Percentiles rank a stretch among this genome's conserved stretches.
Evolutionary conservation across 2,113 vertebrate genomes (phyloP).

Genomic region (Zingel zingel): DNA sequence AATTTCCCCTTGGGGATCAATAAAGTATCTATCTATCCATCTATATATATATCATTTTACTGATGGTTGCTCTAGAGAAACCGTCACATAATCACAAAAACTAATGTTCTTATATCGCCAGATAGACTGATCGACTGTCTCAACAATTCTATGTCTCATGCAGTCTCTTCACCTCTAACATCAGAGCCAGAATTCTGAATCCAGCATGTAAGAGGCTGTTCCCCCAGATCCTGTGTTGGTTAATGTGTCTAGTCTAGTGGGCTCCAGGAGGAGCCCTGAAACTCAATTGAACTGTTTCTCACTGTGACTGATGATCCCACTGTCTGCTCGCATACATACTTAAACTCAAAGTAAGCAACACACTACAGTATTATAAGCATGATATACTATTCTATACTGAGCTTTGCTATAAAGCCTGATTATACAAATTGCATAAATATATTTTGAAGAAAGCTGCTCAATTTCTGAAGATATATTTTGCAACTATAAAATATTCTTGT

Average conservation of each 20-base stretch:
- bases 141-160: background rate
- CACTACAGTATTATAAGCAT: background rate
- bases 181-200: background rate
- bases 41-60: background rate
- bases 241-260: conserved; percentile 13
- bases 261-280: conserved; percentile 18
- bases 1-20: no score
- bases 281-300: background rate
- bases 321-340: background rate
- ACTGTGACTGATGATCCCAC: background rate
- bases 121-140: background rate
- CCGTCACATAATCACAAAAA: background rate
- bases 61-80: background rate
- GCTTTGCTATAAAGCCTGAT: background rate
- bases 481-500: background rate
- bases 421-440: background rate
- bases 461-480: background rate
- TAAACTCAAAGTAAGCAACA: background rate
- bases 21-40: no score
- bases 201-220: background rate
- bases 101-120: background rate
- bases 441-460: background rate
- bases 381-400: background rate
- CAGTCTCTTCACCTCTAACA: background rate
- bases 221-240: background rate